These are phyloP conservation scores for Bunonema sp. DNA, from an alignment of 2,888 invertebrate species.

Conservation along the genomic window DNA sequence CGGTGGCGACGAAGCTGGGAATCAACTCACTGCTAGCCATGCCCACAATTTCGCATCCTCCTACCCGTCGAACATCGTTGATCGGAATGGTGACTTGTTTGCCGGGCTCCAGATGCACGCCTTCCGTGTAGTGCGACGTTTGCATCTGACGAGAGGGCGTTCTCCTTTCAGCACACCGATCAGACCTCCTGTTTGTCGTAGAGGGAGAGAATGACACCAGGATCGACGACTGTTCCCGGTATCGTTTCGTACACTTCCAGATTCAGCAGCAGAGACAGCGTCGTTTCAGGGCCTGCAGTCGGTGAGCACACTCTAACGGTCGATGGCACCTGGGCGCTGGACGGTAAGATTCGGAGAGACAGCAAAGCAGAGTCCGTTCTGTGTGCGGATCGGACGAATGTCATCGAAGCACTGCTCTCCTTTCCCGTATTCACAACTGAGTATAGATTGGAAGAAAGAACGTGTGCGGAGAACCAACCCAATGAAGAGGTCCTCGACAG, in stretches of 20 bases:
- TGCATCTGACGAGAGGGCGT: too few relatives aligned
- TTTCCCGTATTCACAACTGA: constrained; percentile 29
- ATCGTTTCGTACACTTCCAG: constrained; percentile 30
- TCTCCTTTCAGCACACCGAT: neutral
- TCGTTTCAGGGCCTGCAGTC: constrained; percentile 22
- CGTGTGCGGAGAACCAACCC: neutral
- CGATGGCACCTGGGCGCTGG: constrained; percentile 16
- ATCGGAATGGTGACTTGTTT: constrained; percentile 33
- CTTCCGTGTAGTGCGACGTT: constrained; percentile 24
- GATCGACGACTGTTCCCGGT: constrained; percentile 18
- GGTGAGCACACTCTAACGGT: neutral
- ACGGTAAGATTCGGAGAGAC: constrained; percentile 29
- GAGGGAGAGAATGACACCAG: constrained; percentile 26
- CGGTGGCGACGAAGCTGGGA: constrained; percentile 16
- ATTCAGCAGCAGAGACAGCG: constrained; percentile 27
- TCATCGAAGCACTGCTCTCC: constrained; percentile 25
- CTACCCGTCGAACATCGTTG: constrained; percentile 24
- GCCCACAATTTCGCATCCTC: neutral
- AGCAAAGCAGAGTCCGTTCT: constrained; percentile 25
- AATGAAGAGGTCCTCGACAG: constrained; percentile 22
- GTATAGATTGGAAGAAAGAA: neutral
- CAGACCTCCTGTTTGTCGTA: constrained; percentile 12
- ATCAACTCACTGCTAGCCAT: too few relatives aligned
- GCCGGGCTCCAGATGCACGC: constrained; percentile 32
- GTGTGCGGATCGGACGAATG: constrained; percentile 26